These are phyloP conservation scores for Holocentrus rufus DNA, from an alignment of 2,797 vertebrate genomes.

Conservation along the genomic window DNA sequence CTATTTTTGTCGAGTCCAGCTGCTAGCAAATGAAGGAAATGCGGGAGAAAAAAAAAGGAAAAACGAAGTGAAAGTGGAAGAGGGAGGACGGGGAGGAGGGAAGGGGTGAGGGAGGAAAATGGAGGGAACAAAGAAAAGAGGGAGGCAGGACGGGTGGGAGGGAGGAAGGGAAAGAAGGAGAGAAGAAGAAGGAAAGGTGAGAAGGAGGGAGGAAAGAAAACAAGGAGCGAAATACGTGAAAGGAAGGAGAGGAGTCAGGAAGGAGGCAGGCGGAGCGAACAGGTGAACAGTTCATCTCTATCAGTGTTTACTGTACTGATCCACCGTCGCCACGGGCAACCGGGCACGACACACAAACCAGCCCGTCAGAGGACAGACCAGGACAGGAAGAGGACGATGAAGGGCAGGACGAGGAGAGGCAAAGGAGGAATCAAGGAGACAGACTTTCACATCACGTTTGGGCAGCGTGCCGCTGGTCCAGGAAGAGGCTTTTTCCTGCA, in stretches of 20 bases:
- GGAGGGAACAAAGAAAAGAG: background rate
- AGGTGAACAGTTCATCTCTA: no score
- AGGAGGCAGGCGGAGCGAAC: background rate
- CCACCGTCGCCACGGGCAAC: conserved; percentile 57
- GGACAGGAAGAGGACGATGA: background rate
- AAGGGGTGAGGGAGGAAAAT: background rate
- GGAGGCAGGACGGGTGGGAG: background rate
- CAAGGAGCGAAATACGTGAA: no score
- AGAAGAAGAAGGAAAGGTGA: background rate
- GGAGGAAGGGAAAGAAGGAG: no score
- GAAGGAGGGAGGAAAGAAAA: background rate
- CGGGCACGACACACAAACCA: conserved; percentile 43
- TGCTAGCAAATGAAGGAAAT: conserved; percentile 24
- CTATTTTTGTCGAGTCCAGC: conserved; percentile 25
- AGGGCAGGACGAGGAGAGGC: background rate
- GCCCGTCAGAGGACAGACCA: conserved; percentile 19
- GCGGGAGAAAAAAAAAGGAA: conserved; percentile 30
- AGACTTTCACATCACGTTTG: conserved; percentile 49
- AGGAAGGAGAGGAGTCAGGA: background rate
- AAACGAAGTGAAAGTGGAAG: conserved; percentile 15
- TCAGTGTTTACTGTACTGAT: conserved; percentile 33
- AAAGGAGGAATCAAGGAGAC: conserved; percentile 36
- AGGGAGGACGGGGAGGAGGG: no score
- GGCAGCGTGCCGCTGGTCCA: conserved; percentile 31
- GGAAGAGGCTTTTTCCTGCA: conserved; percentile 36